Conservation (phyloP, 2,888 invertebrate genomes). For the Zygothrica quintamaculata region DNA sequence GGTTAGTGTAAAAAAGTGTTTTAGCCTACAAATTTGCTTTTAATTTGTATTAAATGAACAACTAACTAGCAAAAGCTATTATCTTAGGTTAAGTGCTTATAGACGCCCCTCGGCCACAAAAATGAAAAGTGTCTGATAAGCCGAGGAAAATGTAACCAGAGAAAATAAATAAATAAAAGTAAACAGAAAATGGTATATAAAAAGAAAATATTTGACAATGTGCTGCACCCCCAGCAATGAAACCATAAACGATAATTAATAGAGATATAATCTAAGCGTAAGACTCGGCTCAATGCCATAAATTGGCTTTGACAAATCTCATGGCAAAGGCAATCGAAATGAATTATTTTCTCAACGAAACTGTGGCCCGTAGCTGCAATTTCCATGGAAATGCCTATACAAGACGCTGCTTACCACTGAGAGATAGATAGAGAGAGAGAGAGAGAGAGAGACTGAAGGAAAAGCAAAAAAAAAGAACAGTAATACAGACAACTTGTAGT, state of each 20-base stretch:
- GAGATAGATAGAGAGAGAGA: no score
- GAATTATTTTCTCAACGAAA: conserved; percentile 74
- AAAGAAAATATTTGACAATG: conserved; percentile 38
- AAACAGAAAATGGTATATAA: conserved; percentile 50
- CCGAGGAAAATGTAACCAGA: neutral
- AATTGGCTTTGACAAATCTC: conserved; percentile 65
- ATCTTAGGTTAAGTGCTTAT: no score
- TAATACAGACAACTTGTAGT: conserved; percentile 47
- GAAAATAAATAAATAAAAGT: conserved; percentile 4
- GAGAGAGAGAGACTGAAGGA: conserved; percentile 19
- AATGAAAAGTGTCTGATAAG: no score
- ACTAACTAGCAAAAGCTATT: no score
- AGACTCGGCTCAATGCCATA: conserved; percentile 28
- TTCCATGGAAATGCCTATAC: conserved; percentile 62
- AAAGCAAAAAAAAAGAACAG: conserved; percentile 14
- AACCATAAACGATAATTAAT: conserved; percentile 78
- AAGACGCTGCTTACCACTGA: conserved; percentile 56
- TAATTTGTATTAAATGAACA: no score
- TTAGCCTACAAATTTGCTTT: no score
- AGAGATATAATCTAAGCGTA: conserved; percentile 74
- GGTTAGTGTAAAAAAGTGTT: no score
- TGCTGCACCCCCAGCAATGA: conserved; percentile 63
- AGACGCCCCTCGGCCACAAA: no score
- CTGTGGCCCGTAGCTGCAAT: conserved; percentile 55
- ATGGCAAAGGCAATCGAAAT: conserved; percentile 67